A percentile compares a stretch with the other conserved stretches of the same genome.
phyloP scores from a whole-genome alignment of 2,888 invertebrate genomes.

The Platycnemis pennipes region DNA sequence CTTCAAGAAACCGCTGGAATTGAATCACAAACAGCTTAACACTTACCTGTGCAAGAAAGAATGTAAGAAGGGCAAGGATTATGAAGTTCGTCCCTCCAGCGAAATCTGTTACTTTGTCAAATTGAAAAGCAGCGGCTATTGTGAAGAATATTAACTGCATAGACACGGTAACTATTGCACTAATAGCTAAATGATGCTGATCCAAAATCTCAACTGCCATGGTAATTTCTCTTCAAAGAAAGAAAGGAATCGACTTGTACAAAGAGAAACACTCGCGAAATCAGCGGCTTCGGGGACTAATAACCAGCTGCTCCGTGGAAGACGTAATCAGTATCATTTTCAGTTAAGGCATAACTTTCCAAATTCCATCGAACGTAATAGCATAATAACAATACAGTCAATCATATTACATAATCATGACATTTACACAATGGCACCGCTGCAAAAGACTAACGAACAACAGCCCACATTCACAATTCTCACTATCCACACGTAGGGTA shows the following conservation, averaged over 20 bases:
- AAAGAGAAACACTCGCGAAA: background rate
- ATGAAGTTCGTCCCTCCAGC: conserved; percentile 97
- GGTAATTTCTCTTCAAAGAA: conserved; percentile 46
- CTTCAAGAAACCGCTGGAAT: background rate
- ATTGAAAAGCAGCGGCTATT: conserved; percentile 91
- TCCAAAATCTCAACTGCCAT: conserved; percentile 89
- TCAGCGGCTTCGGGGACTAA: background rate
- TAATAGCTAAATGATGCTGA: conserved; percentile 91
- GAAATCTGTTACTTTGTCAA: conserved; percentile 95
- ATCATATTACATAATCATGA: background rate
- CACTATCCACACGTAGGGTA: no score
- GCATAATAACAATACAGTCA: background rate
- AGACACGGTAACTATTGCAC: conserved; percentile 90
- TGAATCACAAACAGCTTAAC: background rate
- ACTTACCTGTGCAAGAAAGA: conserved; percentile 89
- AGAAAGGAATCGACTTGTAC: conserved; percentile 69
- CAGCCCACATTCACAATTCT: background rate
- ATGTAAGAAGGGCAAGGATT: conserved; percentile 92
- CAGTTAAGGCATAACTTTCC: background rate
- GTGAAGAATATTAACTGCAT: conserved; percentile 94
- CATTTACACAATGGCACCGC: background rate
- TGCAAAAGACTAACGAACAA: background rate
- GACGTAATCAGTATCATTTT: background rate
- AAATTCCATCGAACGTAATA: background rate
- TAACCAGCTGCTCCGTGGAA: background rate